Evolutionary conservation across 2,888 invertebrate genomes (phyloP), one percentile per base, ranked within the genome.

Genomic region (Agapostemon virescens): DNA sequence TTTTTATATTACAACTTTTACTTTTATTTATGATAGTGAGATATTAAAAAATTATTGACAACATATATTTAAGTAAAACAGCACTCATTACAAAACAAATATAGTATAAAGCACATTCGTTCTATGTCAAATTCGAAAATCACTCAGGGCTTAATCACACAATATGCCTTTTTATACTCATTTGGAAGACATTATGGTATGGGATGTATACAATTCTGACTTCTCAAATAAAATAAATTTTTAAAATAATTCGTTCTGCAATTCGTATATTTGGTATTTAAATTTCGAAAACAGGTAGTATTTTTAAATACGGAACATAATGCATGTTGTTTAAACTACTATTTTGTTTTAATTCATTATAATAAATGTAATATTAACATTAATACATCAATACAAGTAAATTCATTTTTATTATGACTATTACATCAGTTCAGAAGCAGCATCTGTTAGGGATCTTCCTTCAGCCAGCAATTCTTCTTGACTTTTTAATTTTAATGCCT

Each of bases 391-490:
- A 2, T 3, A 36, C 9, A 20, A 17, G 42, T 4, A 36, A 20
- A 15, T 15, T 15, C 15, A 30, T n/a, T 5, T 23, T 13, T 45
- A 26, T 42, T 70, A 63, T 0, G 13, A 52, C n/a, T 49, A 52
- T 23, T 69, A 15, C 17, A n/a, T 7, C 63, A 61, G n/a, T 61
- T 69, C 20, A 40, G 23, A 30, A 7, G 20, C 7, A n/a, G 36
- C 13, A 11, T 20, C 52, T 40, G 69, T 30, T 61, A 55, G 1
- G 15, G 42, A 58, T 66, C 30, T 77, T n/a, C 94, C 95, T 92
- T 94, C 94, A 3, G 92, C 87, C 64, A 95, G 87, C 1, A 95
- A 90, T 88, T 94, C 94, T 79, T 91, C 88, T 84, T 94, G 92
- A 1, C 73, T 92, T 92, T 0, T 90, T 86, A n/a, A 92, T 77